A percentile compares a stretch with the other conserved stretches of the same genome.
phyloP scores from a whole-genome alignment of 2,113 vertebrate species.

The Platysteira castanea region DNA sequence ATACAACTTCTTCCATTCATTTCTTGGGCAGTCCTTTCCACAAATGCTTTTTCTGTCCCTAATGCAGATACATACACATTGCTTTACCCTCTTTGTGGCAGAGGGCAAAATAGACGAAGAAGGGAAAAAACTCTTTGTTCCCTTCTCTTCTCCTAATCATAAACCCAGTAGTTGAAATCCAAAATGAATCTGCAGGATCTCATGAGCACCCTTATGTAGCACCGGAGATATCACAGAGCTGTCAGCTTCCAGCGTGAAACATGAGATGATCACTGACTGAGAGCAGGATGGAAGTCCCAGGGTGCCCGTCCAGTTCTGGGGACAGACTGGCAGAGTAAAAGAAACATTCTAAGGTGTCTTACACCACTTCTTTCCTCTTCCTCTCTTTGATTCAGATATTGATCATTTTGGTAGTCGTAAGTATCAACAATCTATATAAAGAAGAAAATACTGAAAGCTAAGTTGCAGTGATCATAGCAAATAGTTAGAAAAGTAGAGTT shows the following conservation, averaged over 20 bases:
- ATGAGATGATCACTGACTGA: neutral
- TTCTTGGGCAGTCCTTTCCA: neutral
- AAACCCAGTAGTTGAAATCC: neutral
- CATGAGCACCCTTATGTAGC: neutral
- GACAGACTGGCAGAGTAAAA: neutral
- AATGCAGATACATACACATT: neutral
- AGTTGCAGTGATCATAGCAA: neutral
- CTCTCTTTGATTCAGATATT: neutral
- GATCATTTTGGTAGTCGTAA: neutral
- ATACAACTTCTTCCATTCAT: neutral
- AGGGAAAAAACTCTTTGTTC: neutral
- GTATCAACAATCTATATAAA: neutral
- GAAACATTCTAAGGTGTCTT: neutral
- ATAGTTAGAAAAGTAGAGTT: neutral
- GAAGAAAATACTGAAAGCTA: neutral
- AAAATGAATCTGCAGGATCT: neutral
- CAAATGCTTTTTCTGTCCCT: neutral
- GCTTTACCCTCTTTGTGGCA: neutral
- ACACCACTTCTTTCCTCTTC: neutral
- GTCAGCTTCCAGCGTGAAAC: neutral
- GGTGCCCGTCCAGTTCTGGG: neutral
- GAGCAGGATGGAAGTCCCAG: neutral
- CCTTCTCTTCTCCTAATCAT: neutral
- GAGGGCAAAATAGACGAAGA: neutral
- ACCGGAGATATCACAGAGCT: neutral